Evolutionary conservation across 2,888 invertebrate species (phyloP).

Genomic region (Pediacus dermestoides): DNA sequence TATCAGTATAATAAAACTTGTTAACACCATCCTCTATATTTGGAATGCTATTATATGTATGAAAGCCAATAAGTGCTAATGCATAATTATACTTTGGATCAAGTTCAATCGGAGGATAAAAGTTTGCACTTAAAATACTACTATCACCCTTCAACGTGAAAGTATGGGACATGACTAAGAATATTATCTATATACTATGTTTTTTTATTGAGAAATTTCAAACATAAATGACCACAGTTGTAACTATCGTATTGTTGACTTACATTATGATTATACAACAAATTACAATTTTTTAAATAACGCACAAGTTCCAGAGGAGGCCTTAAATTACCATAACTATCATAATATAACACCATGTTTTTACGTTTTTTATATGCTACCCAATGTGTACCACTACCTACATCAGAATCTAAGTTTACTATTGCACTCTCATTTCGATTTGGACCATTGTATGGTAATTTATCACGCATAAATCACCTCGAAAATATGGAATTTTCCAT

Average conservation of each 20-base stretch:
- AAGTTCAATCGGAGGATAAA: slow-evolving; percentile 15
- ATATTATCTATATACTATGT: no score
- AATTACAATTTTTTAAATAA: slow-evolving; percentile 17
- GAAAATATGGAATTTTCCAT: slow-evolving; percentile 12
- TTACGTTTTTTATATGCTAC: slow-evolving; percentile 16
- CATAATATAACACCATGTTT: slow-evolving; percentile 18
- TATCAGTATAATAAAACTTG: slow-evolving; percentile 10
- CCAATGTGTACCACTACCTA: slow-evolving; percentile 21
- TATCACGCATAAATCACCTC: slow-evolving; percentile 18
- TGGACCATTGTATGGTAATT: slow-evolving; percentile 11
- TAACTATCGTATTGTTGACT: slow-evolving; percentile 4
- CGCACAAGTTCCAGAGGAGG: slow-evolving; percentile 19
- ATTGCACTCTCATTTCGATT: slow-evolving; percentile 18
- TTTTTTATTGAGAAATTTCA: slow-evolving; percentile 16
- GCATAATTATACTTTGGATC: slow-evolving; percentile 14
- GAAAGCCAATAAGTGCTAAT: slow-evolving; percentile 13
- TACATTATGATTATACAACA: slow-evolving; percentile 3
- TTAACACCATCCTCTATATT: slow-evolving; percentile 15
- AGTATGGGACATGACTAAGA: slow-evolving; percentile 8
- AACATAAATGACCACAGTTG: slow-evolving; percentile 23
- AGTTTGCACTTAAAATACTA: slow-evolving; percentile 4
- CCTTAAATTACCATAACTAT: slow-evolving; percentile 18
- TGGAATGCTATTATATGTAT: slow-evolving; percentile 15
- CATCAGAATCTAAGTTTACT: slow-evolving; percentile 18
- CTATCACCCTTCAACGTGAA: slow-evolving; percentile 3